phyloP scores from a whole-genome alignment of 2,888 invertebrate genomes.

The Tenthredo scrophulariae region DNA sequence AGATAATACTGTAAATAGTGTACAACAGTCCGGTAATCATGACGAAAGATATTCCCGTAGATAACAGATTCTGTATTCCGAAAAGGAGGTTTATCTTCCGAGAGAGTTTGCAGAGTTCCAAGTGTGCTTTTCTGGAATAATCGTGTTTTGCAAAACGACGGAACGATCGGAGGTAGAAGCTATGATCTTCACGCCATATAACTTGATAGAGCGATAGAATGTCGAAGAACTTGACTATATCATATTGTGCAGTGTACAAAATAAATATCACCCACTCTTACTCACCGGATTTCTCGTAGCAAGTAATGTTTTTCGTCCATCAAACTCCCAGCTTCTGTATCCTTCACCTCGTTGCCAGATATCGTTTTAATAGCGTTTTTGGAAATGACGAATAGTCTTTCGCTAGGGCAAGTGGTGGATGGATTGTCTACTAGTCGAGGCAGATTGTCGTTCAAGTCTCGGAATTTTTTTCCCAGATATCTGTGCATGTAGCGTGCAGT shows the following conservation, averaged over 20 bases:
- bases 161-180: background rate
- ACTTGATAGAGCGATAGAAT: background rate
- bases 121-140: background rate
- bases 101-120: constrained; percentile 4
- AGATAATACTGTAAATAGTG: background rate
- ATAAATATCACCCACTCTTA: background rate
- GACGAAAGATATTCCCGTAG: background rate
- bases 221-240: background rate
- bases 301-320: background rate
- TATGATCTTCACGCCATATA: background rate
- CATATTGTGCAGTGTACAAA: background rate
- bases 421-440: background rate
- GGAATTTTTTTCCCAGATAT: constrained; percentile 12
- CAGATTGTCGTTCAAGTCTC: constrained; percentile 10
- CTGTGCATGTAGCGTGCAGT: background rate
- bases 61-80: background rate
- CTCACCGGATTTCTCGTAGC: constrained; percentile 11
- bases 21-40: background rate
- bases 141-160: background rate
- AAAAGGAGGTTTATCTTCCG: background rate
- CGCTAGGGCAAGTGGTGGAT: background rate
- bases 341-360: background rate
- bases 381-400: background rate
- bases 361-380: background rate
- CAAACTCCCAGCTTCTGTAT: background rate